Percentiles rank a stretch among this genome's conserved stretches.
phyloP scores from a whole-genome alignment of 2,797 vertebrate species.

The Acropternis orthonyx region DNA sequence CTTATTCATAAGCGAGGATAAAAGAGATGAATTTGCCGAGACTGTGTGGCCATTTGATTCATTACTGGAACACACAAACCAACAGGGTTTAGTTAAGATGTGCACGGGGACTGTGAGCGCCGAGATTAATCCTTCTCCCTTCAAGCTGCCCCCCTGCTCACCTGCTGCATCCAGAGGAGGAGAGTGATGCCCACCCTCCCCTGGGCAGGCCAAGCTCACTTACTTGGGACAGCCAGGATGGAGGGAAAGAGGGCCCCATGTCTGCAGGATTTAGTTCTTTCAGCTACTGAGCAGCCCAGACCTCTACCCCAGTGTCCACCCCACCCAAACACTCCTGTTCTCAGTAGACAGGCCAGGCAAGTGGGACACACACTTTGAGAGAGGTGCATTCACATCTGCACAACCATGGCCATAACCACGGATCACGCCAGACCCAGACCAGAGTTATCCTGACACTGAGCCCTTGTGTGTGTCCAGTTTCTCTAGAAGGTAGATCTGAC shows the following conservation, averaged over 20 bases:
- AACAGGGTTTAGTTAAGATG: constrained; percentile 92
- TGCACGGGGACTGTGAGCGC: constrained; percentile 85
- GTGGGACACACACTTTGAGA: background rate
- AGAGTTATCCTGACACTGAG: background rate
- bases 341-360: background rate
- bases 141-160: constrained; percentile 49
- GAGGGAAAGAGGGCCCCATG: background rate
- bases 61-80: constrained; percentile 97
- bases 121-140: constrained; percentile 79
- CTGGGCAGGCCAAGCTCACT: background rate
- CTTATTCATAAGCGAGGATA: constrained; percentile 99
- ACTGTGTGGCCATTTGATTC: constrained; percentile 98
- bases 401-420: accelerated
- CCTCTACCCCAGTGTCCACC: background rate
- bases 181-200: constrained; percentile 26
- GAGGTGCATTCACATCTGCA: background rate
- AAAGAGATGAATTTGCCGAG: constrained; percentile 98
- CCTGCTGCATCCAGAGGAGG: background rate
- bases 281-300: background rate
- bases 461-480: background rate
- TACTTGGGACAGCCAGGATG: background rate
- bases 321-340: background rate
- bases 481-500: background rate
- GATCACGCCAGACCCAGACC: background rate
- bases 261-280: background rate